A percentile compares a stretch with the other conserved stretches of the same genome.
Evolutionary conservation across 2,888 invertebrate species (phyloP).

Genomic region (Anthophora plumipes): DNA sequence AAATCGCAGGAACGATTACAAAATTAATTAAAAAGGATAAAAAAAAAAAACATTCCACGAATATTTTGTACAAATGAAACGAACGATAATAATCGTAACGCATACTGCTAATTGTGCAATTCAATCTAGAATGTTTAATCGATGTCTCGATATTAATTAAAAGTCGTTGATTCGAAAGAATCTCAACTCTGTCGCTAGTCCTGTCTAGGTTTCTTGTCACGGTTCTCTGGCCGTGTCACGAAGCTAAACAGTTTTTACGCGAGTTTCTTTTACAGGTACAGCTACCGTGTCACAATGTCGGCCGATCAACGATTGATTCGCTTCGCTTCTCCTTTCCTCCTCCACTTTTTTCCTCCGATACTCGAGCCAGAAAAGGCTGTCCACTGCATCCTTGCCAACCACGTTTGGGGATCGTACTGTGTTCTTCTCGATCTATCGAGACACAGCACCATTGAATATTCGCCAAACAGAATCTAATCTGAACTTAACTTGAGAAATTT

Average conservation of each 20-base stretch:
- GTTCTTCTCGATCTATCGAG: neutral
- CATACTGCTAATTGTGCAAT: neutral
- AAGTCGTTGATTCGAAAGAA: slow-evolving; percentile 12
- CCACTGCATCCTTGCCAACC: neutral
- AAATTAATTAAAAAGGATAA: neutral
- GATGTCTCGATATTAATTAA: slow-evolving; percentile 3
- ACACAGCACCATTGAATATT: neutral
- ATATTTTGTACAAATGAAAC: neutral
- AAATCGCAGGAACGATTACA: neutral
- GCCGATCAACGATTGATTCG: slow-evolving; percentile 51
- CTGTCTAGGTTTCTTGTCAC: slow-evolving; percentile 10
- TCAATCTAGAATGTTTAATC: neutral
- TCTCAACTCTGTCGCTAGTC: slow-evolving; percentile 26
- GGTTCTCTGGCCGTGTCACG: neutral
- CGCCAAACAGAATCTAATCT: neutral
- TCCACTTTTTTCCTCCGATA: slow-evolving; percentile 22
- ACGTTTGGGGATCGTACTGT: neutral
- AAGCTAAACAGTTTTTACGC: slow-evolving; percentile 49
- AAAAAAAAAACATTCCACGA: neutral
- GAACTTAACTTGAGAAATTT: neutral
- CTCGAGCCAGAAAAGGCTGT: slow-evolving; percentile 7
- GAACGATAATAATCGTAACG: no score
- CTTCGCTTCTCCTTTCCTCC: slow-evolving; percentile 38
- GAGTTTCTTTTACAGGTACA: slow-evolving; percentile 43
- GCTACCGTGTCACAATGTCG: slow-evolving; percentile 36